A percentile compares a stretch with the other conserved stretches of the same genome.
Conservation (phyloP, 2,797 vertebrate species). For the Sphenopsis melanotis region DNA sequence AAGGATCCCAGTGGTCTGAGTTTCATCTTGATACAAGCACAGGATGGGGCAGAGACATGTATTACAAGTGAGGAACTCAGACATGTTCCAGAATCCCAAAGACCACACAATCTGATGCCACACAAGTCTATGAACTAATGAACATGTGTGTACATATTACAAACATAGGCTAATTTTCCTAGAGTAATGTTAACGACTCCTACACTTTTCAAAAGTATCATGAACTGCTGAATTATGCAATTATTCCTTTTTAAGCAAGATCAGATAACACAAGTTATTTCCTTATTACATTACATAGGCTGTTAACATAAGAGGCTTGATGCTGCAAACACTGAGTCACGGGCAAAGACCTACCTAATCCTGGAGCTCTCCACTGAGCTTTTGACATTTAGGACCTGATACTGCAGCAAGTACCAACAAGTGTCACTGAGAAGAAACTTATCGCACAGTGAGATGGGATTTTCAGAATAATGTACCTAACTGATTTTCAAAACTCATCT, state of each 20-base stretch:
- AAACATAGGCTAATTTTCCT: neutral
- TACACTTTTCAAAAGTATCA: neutral
- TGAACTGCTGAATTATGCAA: conserved; percentile 23
- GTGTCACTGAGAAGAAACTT: conserved; percentile 16
- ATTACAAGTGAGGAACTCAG: neutral
- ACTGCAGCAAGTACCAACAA: conserved; percentile 53
- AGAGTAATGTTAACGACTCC: neutral
- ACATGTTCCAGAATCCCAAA: neutral
- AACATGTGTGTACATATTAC: neutral
- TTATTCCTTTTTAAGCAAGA: conserved; percentile 23
- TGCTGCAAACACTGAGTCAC: conserved; percentile 15
- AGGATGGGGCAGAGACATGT: neutral
- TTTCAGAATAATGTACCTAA: conserved; percentile 31
- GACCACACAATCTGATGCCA: neutral
- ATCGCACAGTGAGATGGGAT: neutral
- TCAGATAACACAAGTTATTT: conserved; percentile 17
- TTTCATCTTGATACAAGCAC: neutral
- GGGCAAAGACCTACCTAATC: neutral
- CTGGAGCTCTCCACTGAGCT: neutral
- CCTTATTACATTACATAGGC: neutral
- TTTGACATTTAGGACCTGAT: conserved; percentile 8
- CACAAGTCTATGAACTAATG: neutral
- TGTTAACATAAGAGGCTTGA: conserved; percentile 6
- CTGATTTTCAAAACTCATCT: conserved; percentile 43
- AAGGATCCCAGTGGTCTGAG: neutral